phyloP scores from a whole-genome alignment of 2,888 invertebrate genomes.

The Yponomeuta cagnagella region DNA sequence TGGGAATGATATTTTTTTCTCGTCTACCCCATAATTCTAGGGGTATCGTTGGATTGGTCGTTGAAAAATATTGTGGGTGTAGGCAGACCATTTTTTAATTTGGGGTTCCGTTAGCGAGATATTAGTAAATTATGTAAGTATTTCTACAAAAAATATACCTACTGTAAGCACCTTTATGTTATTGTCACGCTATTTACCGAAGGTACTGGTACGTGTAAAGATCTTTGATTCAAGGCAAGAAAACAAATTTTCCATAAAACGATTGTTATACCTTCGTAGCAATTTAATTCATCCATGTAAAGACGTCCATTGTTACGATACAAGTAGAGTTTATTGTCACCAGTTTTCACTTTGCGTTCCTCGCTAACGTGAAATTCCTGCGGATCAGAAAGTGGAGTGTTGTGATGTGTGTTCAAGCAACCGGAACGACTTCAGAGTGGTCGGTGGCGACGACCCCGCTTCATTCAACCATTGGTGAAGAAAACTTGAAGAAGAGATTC shows the following conservation, averaged over 20 bases:
- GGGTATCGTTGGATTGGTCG: too few species aligned
- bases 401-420: constrained; percentile 30
- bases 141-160: too few species aligned
- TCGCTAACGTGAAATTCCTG: constrained; percentile 36
- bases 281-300: neutral
- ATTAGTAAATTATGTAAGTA: too few species aligned
- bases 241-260: neutral
- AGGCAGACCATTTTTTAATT: too few species aligned
- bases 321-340: constrained; percentile 34
- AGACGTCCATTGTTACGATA: constrained; percentile 19
- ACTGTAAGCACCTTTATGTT: too few species aligned
- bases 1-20: too few species aligned
- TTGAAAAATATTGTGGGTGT: too few species aligned
- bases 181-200: too few species aligned
- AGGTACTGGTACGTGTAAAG: too few species aligned
- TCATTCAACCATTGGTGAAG: neutral
- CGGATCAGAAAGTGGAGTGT: constrained; percentile 40
- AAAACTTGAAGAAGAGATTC: neutral
- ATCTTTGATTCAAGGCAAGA: too few species aligned
- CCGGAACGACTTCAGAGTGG: constrained; percentile 32
- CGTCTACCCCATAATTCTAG: too few species aligned
- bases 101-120: too few species aligned
- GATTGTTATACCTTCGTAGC: neutral
- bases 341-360: constrained; percentile 24
- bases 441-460: constrained; percentile 19